Base-by-base conservation (phyloP, 2,797 vertebrate species). In the Falco rusticolus region DNA sequence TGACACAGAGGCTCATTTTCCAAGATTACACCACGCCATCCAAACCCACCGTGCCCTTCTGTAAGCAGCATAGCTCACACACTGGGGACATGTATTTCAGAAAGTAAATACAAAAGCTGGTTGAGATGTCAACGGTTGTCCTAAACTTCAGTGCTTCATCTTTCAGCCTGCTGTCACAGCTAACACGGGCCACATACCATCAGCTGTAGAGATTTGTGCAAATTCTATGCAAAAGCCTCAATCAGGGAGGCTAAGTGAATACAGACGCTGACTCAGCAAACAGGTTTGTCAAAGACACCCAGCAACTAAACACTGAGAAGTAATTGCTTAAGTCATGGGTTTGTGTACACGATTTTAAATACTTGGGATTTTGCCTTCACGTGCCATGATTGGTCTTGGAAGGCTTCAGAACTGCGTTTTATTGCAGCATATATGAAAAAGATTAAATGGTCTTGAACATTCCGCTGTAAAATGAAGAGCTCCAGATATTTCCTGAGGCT, bases 361-460 rank as follows among this genome's bases (percentile, higher is more conserved):
- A 51, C 12, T 34, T 54, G 37, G 24, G 51, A 43, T 94, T 93
- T 86, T 90, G 33, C 29, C 82, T 71, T 19, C 37, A 53, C 0
- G 1, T 26, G 45, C 47, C 28, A 6, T 24, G 39, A 41, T 0
- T 82, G 57, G 10, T 84, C 51, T 28, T 59, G 48, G 54, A 72
- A 94, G 24, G 69, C 33, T 75, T 91, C 53, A 91, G 80, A 92
- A 45, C 20, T 75, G 63, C 39, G 10, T 50, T 93, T 84, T 56
- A 61, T 57, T 89, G 54, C 51, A 48, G 3, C 4, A 1, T 26
- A 19, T 70, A 59, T 57, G 69, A 76, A 84, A 85, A 68, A 93
- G 68, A 91, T 82, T 60, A 91, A 95, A 93, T 25, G 63, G 70
- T 21, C 79, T 87, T 71, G 76, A 93, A 64, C 63, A 87, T 48